These are phyloP conservation scores for Suricata suricatta DNA, from an alignment of 2,113 vertebrate species.

Conservation along the genomic window DNA sequence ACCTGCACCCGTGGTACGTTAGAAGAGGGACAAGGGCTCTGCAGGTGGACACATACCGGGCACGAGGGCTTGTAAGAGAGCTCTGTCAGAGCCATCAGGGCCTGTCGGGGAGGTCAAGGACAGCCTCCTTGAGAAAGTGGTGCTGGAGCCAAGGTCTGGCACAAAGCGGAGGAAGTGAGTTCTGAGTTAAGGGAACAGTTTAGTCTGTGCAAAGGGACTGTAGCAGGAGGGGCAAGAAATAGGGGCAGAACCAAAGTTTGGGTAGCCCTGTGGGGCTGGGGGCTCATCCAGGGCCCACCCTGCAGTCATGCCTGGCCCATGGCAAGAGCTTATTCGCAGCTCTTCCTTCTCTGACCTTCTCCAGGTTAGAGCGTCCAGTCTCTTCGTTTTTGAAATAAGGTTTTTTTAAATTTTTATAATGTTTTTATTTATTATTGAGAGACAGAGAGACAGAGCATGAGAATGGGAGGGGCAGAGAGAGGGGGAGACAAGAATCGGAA, in stretches of 20 bases:
- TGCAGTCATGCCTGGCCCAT: rapidly evolving
- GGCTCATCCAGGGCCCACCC: not conserved
- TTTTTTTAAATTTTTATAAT: not conserved
- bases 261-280: not conserved
- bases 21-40: not conserved
- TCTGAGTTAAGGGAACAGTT: not conserved
- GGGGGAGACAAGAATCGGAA: no score
- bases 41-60: rapidly evolving
- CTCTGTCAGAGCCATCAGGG: not conserved
- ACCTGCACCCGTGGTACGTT: rapidly evolving
- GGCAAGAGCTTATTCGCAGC: not conserved
- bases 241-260: no score
- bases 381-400: not conserved
- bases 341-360: not conserved
- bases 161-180: not conserved
- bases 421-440: no score
- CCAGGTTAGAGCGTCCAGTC: not conserved
- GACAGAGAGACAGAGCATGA: no score
- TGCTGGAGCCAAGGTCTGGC: not conserved
- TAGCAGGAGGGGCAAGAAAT: not conserved
- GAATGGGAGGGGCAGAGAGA: no score
- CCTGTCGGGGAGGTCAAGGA: not conserved
- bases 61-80: not conserved
- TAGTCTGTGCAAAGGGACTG: not conserved
- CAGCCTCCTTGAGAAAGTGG: not conserved